Base-by-base conservation (phyloP, 2,797 vertebrate genomes). In the Smutsia gigantea region DNA sequence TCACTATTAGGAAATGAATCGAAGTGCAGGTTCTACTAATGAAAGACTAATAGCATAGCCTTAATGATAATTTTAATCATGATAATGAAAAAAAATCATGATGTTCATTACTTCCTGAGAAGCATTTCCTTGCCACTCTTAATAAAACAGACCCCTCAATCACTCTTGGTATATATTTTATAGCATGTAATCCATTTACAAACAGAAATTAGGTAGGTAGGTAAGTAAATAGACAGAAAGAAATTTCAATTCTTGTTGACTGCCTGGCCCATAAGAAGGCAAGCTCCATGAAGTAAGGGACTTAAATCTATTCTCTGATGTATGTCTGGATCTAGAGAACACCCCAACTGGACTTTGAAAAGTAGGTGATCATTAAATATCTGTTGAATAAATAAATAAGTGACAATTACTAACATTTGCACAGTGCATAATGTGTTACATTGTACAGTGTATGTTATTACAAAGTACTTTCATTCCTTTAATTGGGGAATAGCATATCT, bases 41-140 rank as follows among this genome's bases (percentile, higher is more conserved):
- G 87, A 96, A 92, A 81, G 34, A 69, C 39, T 94, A 95, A 86
- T 90, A 85, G 69, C 31, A 87, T 84, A 46, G 90, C 4, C 55
- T 84, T 51, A 71, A 87, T 90, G 90, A 82, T 88, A 78, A 90
- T 46, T 82, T 87, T 94, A 93, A 93, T 90, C 72, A 90, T 17
- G 19, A 49, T 74, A 88, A 93, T 77, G 74, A 94, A 68, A 92
- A 92, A 96, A 96, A 93, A 87, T 66, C 69, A 81, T 4, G 9
- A 75, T 37, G 34, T 81, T 95, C 87, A 88, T 97, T 92, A 53
- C 6, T 61, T 95, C 78, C 25, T 29, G 14, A 93, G 69, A 88
- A 74, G 34, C 9, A 31, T 86, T 85, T 82, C 69, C 21, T 86
- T 91, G 25, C 17, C 31, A 61, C 34, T 93, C 17, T 92, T 18